Base-by-base conservation (phyloP, 2,888 invertebrate species). In the Sinopyrophorus schimmeli region DNA sequence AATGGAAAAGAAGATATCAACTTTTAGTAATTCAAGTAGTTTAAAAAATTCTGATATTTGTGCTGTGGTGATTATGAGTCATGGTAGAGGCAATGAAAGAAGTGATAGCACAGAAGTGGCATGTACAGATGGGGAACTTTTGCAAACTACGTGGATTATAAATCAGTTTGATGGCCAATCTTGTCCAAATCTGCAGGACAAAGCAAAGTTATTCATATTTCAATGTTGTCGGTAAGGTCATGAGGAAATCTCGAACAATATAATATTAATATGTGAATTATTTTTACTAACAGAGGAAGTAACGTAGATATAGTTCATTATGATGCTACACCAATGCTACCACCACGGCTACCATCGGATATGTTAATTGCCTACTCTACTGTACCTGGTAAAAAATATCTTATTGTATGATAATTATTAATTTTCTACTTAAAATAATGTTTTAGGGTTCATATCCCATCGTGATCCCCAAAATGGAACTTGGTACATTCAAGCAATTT, bases 131-230 rank as follows among this genome's bases (percentile, higher is more conserved):
- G 80, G 80, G 15, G 60, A 72, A 3, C 65, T 73, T 11, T 66
- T 81, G 39, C 67, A 77, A 48, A 76, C 78, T 17, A 72, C 75
- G 11, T 72, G 77, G 31, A 77, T 88, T 58, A 70, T 84, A 17
- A 73, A 78, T 20, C 74, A 77, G 59, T 87, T 87, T 70, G 78
- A 77, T 62, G 78, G 80, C 61, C 59, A 64, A 9, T 74, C 72
- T 40, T 80, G 83, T 65, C 74, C 75, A 0, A 64, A 68, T 40
- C 73, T 87, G 48, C 61, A 67, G 5, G 74, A 77, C 39, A 81
- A 84, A 62, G 87, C 87, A 12, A 87, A 87, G 73, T 80, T 88
- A 42, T 83, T 87, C 64, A 77, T 88, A 47, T 86, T 87, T 64
- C 87, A 87, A 64, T 80, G 81, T 56, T 87, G 87, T 71, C 78